Percentiles rank a stretch among this genome's conserved stretches.
Evolutionary conservation across 2,888 invertebrate genomes (phyloP).

Genomic region (Cylloceria caligata): DNA sequence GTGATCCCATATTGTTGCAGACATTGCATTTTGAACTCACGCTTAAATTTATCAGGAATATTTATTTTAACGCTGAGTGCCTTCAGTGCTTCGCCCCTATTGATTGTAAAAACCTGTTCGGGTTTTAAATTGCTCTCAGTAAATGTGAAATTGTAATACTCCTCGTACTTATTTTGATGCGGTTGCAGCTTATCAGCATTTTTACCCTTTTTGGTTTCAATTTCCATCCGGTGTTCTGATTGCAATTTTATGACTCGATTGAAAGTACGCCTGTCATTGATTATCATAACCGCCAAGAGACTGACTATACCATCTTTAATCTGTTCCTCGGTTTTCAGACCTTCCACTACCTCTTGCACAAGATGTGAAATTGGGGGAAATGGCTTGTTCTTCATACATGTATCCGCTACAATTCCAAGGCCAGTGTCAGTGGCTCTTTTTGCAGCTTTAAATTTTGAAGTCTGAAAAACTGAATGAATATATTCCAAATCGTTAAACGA

Average conservation of each 20-base stretch:
- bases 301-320: conserved; percentile 91
- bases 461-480: conserved; percentile 93
- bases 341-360: conserved; percentile 85
- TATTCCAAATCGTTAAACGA: conserved; percentile 92
- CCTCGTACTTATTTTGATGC: conserved; percentile 89
- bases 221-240: conserved; percentile 58
- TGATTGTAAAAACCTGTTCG: conserved; percentile 95
- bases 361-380: conserved; percentile 73
- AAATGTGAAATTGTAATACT: conserved; percentile 91
- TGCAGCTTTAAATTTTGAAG: conserved; percentile 90
- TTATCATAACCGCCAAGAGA: conserved; percentile 92
- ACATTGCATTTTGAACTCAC: conserved; percentile 86
- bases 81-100: conserved; percentile 94
- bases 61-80: conserved; percentile 90
- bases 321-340: conserved; percentile 84
- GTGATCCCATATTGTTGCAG: conserved; percentile 60
- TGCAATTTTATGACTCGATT: conserved; percentile 89
- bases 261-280: conserved; percentile 91
- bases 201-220: conserved; percentile 80
- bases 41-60: conserved; percentile 88
- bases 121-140: conserved; percentile 89
- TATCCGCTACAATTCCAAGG: conserved; percentile 88
- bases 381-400: conserved; percentile 68
- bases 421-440: conserved; percentile 92
- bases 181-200: conserved; percentile 64